Evolutionary conservation across 2,113 vertebrate genomes (phyloP).

Genomic region (Psilopsiagon aurifrons): DNA sequence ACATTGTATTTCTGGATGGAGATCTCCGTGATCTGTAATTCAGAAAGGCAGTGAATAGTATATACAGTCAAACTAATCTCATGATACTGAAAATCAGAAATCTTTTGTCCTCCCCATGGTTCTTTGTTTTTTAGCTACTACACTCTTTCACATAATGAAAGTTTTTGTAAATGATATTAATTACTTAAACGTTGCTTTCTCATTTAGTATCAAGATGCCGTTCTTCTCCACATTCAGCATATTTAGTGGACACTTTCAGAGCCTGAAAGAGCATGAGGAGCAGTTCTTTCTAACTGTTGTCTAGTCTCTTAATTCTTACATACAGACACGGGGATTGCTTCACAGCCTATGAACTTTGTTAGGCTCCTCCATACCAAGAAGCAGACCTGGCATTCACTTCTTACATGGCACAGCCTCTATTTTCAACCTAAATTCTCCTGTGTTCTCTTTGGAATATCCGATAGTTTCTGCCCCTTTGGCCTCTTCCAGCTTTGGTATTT

Average conservation of each 20-base stretch:
- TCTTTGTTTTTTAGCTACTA: neutral
- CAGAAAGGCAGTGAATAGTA: conserved; percentile 26
- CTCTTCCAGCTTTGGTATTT: neutral
- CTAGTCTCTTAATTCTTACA: neutral
- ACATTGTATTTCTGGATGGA: neutral
- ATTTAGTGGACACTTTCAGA: neutral
- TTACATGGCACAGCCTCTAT: neutral
- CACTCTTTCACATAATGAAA: neutral
- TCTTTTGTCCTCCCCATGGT: neutral
- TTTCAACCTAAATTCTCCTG: neutral
- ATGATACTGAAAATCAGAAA: conserved; percentile 5
- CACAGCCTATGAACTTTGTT: neutral
- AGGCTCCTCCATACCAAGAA: neutral
- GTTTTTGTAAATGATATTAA: neutral
- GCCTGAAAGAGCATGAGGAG: neutral
- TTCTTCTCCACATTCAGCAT: neutral
- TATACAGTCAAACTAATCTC: neutral
- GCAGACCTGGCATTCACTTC: neutral
- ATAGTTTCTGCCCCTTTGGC: neutral
- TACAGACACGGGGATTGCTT: neutral
- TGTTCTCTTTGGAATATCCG: neutral
- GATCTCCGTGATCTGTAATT: conserved; percentile 32
- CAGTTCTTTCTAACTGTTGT: neutral
- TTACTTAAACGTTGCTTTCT: neutral
- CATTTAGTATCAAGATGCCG: neutral